Evolutionary conservation across 2,797 vertebrate species (phyloP).

Genomic region (Myotis myotis): DNA sequence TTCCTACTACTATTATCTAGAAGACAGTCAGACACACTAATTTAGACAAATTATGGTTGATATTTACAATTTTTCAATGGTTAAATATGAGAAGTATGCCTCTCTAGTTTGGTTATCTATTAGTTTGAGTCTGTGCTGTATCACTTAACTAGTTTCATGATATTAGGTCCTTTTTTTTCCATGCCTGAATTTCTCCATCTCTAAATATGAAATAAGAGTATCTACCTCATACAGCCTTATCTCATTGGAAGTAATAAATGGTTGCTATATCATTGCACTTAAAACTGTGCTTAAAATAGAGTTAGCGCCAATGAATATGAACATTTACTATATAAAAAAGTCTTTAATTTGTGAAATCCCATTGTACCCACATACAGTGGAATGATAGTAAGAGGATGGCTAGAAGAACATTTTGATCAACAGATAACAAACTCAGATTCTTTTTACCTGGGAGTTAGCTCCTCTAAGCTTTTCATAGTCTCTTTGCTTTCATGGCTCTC

Average conservation of each 20-base stretch:
- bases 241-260: background rate
- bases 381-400: background rate
- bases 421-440: background rate
- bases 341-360: background rate
- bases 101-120: background rate
- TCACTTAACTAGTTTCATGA: background rate
- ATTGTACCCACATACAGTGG: background rate
- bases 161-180: background rate
- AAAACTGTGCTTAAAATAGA: background rate
- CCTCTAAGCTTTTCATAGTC: background rate
- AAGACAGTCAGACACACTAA: background rate
- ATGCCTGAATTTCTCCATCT: background rate
- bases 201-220: background rate
- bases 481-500: background rate
- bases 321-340: background rate
- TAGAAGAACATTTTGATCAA: background rate
- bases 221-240: background rate
- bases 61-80: background rate
- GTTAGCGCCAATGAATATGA: background rate
- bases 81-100: background rate
- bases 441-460: background rate
- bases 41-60: background rate
- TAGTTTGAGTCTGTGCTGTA: background rate
- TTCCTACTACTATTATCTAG: background rate
- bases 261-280: background rate